Conservation (phyloP, 2,113 vertebrate genomes). For the Hemibagrus wyckioides region DNA sequence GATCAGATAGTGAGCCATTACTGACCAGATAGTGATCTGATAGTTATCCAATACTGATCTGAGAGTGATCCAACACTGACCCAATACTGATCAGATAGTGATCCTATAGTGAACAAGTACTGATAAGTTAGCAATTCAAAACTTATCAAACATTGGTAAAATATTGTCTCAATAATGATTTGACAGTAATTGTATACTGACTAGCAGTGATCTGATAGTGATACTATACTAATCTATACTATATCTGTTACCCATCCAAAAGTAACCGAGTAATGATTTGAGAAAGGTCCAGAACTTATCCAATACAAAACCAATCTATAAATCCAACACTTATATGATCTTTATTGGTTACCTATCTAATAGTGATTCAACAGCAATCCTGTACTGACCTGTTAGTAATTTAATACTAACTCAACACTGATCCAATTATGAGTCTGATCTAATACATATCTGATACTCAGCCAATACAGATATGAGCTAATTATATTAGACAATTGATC, state of each 20-base stretch:
- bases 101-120: background rate
- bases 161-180: background rate
- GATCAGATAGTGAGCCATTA: background rate
- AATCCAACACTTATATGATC: background rate
- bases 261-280: background rate
- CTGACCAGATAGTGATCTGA: background rate
- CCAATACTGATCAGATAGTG: background rate
- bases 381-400: background rate
- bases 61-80: background rate
- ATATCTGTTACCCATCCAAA: background rate
- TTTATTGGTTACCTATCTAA: background rate
- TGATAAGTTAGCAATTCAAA: background rate
- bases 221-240: background rate
- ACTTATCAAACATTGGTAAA: no score
- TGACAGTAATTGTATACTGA: background rate
- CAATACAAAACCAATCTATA: background rate
- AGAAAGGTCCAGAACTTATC: background rate
- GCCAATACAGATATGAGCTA: background rate
- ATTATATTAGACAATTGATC: background rate
- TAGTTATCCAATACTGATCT: background rate
- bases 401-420: background rate
- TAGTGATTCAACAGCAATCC: background rate
- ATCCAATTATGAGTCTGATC: background rate
- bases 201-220: background rate
- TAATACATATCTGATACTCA: background rate